A percentile compares a stretch with the other conserved stretches of the same genome.
Conservation (phyloP, 2,797 vertebrate genomes). For the Spondyliosoma cantharus region DNA sequence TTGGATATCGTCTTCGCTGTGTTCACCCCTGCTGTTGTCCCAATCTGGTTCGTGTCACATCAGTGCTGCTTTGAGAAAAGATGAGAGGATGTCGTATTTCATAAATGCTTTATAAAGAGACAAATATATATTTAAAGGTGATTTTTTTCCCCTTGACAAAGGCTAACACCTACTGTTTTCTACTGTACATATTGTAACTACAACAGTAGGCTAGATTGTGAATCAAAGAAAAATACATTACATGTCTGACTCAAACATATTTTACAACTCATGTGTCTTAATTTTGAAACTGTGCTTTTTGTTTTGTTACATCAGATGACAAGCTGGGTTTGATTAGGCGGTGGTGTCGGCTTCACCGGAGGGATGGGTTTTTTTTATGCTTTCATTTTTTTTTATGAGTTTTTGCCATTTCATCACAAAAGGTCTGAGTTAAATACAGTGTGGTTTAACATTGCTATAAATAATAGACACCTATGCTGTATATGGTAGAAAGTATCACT, state of each 20-base stretch:
- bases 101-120: constrained; percentile 73
- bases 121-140: constrained; percentile 70
- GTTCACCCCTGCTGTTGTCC: constrained; percentile 26
- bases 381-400: constrained; percentile 22
- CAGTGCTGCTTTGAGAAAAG: constrained; percentile 71
- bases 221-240: constrained; percentile 68
- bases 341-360: constrained; percentile 19
- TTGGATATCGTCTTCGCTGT: constrained; percentile 30
- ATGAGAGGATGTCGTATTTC: constrained; percentile 62
- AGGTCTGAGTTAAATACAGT: constrained; percentile 23
- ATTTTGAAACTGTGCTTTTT: constrained; percentile 56
- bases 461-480: constrained; percentile 47
- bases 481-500: constrained; percentile 39
- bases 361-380: constrained; percentile 8
- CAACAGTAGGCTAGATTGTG: constrained; percentile 76
- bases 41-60: constrained; percentile 47
- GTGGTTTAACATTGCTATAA: constrained; percentile 39
- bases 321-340: constrained; percentile 30
- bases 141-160: constrained; percentile 40
- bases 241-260: constrained; percentile 61
- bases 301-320: constrained; percentile 43
- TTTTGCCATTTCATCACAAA: constrained; percentile 40
- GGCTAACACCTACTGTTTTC: constrained; percentile 69
- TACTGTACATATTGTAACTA: constrained; percentile 82
- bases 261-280: constrained; percentile 75